A percentile compares a stretch with the other conserved stretches of the same genome.
These are phyloP conservation scores for Diabrotica virgifera DNA, from an alignment of 1,140 invertebrate species.

Conservation along the genomic window DNA sequence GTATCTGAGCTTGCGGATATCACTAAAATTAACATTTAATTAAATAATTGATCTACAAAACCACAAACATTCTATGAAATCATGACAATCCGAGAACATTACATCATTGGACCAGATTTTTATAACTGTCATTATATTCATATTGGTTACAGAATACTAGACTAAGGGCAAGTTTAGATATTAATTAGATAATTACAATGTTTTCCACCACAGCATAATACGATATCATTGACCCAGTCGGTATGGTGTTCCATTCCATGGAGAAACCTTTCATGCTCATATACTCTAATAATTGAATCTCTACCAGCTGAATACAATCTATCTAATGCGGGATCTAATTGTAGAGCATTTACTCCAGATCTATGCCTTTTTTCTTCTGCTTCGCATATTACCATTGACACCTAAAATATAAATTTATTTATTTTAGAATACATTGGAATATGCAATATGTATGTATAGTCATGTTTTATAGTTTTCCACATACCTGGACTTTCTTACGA, in stretches of 20 bases:
- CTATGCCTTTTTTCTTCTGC: constrained; percentile 91
- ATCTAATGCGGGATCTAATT: constrained; percentile 84
- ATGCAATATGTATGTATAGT: constrained; percentile 5
- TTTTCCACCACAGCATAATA: constrained; percentile 93
- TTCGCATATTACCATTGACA: constrained; percentile 97
- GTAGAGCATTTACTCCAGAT: constrained; percentile 93
- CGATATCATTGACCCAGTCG: constrained; percentile 99
- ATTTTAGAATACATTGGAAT: neutral
- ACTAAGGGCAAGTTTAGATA: neutral
- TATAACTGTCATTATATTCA: too few species aligned
- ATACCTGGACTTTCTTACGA: constrained; percentile 67
- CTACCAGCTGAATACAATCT: constrained; percentile 96
- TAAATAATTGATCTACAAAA: neutral
- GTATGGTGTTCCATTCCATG: constrained; percentile 98
- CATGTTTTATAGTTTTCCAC: constrained; percentile 22
- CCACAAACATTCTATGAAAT: too few species aligned
- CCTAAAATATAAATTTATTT: constrained; percentile 54
- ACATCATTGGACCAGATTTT: too few species aligned
- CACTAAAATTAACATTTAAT: constrained; percentile 63
- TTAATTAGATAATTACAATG: constrained; percentile 65
- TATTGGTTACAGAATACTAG: too few species aligned
- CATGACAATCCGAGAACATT: too few species aligned
- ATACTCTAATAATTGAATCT: constrained; percentile 97
- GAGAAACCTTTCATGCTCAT: constrained; percentile 89
- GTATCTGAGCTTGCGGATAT: constrained; percentile 99